These are phyloP conservation scores for Pangasius krempfi DNA, from an alignment of 2,797 vertebrate species.

Conservation along the genomic window DNA sequence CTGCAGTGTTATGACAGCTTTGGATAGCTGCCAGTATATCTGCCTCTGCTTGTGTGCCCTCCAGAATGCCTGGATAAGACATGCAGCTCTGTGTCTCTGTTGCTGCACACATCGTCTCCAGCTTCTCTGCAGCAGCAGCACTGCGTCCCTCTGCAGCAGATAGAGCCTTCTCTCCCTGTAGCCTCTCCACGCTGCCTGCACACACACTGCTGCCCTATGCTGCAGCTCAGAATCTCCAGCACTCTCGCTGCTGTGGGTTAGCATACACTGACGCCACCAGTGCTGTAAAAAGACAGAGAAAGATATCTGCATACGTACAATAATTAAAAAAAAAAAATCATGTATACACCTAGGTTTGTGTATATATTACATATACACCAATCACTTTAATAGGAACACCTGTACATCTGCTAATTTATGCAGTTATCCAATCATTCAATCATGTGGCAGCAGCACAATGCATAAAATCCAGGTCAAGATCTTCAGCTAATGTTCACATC, in stretches of 20 bases:
- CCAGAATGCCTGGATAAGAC: conserved; percentile 88
- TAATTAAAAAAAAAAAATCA: not conserved
- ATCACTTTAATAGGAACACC: too few species aligned
- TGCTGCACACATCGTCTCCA: conserved; percentile 76
- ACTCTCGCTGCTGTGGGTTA: conserved; percentile 62
- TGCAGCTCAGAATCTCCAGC: conserved; percentile 64
- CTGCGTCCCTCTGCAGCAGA: conserved; percentile 78
- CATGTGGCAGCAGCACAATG: too few species aligned
- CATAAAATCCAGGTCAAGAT: too few species aligned
- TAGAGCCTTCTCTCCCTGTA: conserved; percentile 78
- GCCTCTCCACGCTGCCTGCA: conserved; percentile 89
- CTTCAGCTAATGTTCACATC: too few species aligned
- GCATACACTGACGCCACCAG: conserved; percentile 82
- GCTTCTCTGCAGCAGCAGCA: conserved; percentile 83
- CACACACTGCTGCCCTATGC: conserved; percentile 75
- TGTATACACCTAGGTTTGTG: not conserved
- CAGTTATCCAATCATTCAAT: too few species aligned
- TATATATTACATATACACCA: not conserved
- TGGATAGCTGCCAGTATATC: conserved; percentile 69
- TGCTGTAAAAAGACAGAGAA: conserved; percentile 69
- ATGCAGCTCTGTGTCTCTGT: conserved; percentile 74
- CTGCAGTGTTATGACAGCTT: conserved; percentile 78
- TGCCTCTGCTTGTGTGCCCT: conserved; percentile 75
- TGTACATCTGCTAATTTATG: too few species aligned
- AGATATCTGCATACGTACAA: not conserved